phyloP scores from a whole-genome alignment of 2,888 invertebrate genomes.

The Pyrochroa serraticornis region DNA sequence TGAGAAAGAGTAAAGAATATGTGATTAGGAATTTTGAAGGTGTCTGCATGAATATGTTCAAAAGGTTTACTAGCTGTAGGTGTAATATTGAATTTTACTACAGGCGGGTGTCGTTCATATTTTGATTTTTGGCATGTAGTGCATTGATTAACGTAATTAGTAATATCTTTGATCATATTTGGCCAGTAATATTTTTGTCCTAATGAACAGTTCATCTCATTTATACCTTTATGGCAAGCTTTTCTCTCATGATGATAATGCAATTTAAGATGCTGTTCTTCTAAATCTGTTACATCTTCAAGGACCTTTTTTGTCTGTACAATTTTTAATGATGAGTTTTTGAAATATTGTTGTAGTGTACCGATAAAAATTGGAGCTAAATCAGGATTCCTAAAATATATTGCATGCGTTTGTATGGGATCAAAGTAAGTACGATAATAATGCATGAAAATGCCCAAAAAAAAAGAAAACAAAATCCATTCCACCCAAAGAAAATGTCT shows the following conservation, averaged over 20 bases:
- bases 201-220: background rate
- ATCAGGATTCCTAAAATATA: conserved; percentile 1
- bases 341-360: conserved; percentile 1
- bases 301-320: background rate
- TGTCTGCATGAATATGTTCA: conserved; percentile 22
- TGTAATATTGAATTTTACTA: conserved; percentile 24
- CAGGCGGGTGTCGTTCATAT: conserved; percentile 15
- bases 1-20: conserved; percentile 23
- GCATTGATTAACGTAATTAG: background rate
- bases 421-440: background rate
- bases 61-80: conserved; percentile 23
- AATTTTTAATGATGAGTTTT: background rate
- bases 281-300: background rate
- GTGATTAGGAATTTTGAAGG: conserved; percentile 18
- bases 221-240: conserved; percentile 5
- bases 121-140: conserved; percentile 15
- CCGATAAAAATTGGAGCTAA: background rate
- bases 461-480: too few relatives aligned
- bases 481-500: too few relatives aligned
- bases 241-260: conserved; percentile 1
- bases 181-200: background rate
- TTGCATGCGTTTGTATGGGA: background rate
- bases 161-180: background rate
- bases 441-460: too few relatives aligned
- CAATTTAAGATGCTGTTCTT: background rate